A percentile compares a stretch with the other conserved stretches of the same genome.
These are phyloP conservation scores for Catajapyx aquilonaris DNA, from an alignment of 1,140 invertebrate genomes.

Conservation along the genomic window DNA sequence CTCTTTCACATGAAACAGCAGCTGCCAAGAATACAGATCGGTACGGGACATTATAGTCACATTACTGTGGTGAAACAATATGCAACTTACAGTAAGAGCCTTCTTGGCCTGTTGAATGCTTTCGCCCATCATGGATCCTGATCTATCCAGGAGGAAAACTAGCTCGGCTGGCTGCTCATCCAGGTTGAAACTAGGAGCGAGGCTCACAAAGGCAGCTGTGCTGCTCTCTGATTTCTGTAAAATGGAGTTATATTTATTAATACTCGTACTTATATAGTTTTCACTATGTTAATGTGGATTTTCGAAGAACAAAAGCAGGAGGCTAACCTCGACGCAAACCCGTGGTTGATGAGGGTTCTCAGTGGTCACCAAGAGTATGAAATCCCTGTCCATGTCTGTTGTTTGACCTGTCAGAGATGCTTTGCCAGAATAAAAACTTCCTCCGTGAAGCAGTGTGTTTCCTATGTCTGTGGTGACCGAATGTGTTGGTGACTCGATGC, in stretches of 20 bases:
- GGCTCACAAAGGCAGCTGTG: no score
- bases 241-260: background rate
- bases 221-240: constrained; percentile 8
- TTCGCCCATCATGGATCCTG: constrained; percentile 15
- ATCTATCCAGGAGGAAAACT: constrained; percentile 15
- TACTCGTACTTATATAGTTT: background rate
- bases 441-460: background rate
- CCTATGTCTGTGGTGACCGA: background rate
- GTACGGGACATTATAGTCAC: no score
- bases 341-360: no score
- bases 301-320: constrained; percentile 2
- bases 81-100: constrained; percentile 12
- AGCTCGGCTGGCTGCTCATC: no score
- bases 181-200: no score
- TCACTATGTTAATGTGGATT: background rate
- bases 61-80: background rate
- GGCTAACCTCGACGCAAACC: constrained; percentile 8
- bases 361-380: no score
- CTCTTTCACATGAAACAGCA: background rate
- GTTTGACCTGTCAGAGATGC: constrained; percentile 6
- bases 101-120: constrained; percentile 15
- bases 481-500: no score
- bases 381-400: no score
- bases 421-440: background rate
- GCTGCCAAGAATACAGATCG: background rate